Evolutionary conservation across 2,113 vertebrate species (phyloP).

Genomic region (Dasyurus viverrinus): DNA sequence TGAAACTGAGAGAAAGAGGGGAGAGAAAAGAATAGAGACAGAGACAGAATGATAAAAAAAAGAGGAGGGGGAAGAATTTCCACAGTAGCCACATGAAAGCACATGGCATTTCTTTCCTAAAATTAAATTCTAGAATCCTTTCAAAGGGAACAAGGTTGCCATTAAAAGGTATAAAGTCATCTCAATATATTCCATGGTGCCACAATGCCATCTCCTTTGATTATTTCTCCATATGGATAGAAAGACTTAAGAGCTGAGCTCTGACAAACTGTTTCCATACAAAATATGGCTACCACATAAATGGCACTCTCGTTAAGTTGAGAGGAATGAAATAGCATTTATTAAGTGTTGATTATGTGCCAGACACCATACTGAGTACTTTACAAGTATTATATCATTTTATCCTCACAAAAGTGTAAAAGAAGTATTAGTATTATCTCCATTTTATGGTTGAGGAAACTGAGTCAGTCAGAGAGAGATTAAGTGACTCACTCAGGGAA

Average conservation of each 20-base stretch:
- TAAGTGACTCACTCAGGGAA: background rate
- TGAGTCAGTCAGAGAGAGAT: background rate
- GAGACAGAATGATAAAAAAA: conserved; percentile 72
- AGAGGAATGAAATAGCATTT: background rate
- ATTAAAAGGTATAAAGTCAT: conserved; percentile 13
- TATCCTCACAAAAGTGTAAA: background rate
- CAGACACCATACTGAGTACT: background rate
- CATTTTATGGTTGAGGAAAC: background rate
- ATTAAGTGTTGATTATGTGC: background rate
- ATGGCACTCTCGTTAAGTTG: background rate
- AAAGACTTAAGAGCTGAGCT: conserved; percentile 10
- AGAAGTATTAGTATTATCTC: background rate
- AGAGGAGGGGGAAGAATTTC: conserved; percentile 75
- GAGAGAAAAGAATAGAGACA: conserved; percentile 64
- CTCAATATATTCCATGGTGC: background rate
- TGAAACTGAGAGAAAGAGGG: conserved; percentile 80
- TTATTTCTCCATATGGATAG: conserved; percentile 30
- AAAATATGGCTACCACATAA: conserved; percentile 47
- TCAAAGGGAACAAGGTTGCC: conserved; percentile 22
- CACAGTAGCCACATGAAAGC: conserved; percentile 76
- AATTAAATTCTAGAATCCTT: background rate
- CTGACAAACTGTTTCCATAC: conserved; percentile 39
- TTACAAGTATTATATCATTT: background rate
- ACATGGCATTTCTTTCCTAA: conserved; percentile 50
- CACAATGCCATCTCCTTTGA: conserved; percentile 3